Conservation (phyloP, 2,888 invertebrate genomes). For the Drosophila rellima region DNA sequence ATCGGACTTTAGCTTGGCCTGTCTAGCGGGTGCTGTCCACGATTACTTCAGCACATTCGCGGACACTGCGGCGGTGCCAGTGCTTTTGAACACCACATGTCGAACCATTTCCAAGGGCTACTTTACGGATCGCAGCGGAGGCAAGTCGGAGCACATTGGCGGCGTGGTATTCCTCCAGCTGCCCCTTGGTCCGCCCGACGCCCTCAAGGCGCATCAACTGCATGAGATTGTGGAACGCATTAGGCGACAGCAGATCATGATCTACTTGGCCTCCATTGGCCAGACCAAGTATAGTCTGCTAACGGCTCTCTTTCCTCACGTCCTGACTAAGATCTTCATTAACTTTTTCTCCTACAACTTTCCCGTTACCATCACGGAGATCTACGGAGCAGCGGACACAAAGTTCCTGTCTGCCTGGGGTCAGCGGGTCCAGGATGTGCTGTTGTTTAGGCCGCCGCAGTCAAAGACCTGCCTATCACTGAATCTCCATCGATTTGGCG, state of each 20-base stretch:
- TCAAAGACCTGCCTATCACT: conserved; percentile 85
- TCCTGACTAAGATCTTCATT: conserved; percentile 84
- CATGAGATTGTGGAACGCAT: conserved; percentile 82
- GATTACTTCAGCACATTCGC: conserved; percentile 80
- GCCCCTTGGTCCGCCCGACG: conserved; percentile 77
- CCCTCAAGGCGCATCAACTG: conserved; percentile 72
- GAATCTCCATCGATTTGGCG: conserved; percentile 85
- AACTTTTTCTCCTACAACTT: conserved; percentile 85
- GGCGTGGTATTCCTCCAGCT: conserved; percentile 84
- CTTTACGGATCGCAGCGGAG: conserved; percentile 81
- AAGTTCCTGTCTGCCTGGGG: conserved; percentile 83
- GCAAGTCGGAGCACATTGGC: conserved; percentile 81
- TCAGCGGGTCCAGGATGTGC: conserved; percentile 83
- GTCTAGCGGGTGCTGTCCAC: conserved; percentile 82
- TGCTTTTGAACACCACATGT: conserved; percentile 82
- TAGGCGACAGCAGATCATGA: conserved; percentile 82
- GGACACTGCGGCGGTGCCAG: conserved; percentile 69
- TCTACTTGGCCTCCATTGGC: conserved; percentile 84
- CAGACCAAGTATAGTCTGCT: conserved; percentile 84
- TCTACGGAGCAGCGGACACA: conserved; percentile 80
- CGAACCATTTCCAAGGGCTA: conserved; percentile 84
- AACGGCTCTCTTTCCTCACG: conserved; percentile 82
- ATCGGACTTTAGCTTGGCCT: conserved; percentile 83
- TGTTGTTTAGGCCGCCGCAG: conserved; percentile 85
- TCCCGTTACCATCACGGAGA: conserved; percentile 85